Percentiles rank a stretch among this genome's conserved stretches.
These are phyloP conservation scores for Urophycis tenuis DNA, from an alignment of 2,797 vertebrate species.

Conservation along the genomic window DNA sequence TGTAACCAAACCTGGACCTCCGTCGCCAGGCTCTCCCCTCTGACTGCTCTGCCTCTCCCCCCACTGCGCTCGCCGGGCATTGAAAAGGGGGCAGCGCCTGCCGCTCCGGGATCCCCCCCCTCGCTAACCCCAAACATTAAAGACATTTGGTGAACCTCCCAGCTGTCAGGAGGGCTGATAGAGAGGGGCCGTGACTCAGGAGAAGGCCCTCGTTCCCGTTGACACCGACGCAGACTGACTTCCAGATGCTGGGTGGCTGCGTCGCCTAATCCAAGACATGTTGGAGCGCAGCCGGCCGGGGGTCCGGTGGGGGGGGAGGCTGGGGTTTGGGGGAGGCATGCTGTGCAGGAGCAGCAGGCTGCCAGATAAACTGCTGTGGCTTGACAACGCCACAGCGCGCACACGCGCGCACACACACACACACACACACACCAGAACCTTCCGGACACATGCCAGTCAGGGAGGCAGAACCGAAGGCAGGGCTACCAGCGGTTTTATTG, in stretches of 20 bases:
- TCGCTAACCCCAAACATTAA: constrained; percentile 62
- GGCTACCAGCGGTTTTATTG: neutral
- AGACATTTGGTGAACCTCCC: constrained; percentile 51
- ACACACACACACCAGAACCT: neutral
- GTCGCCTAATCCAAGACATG: constrained; percentile 58
- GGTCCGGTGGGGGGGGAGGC: constrained; percentile 18
- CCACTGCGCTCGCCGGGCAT: constrained; percentile 21
- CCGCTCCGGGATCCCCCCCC: constrained; percentile 50
- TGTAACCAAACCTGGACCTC: constrained; percentile 58
- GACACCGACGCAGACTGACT: constrained; percentile 54
- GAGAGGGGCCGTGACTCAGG: constrained; percentile 56
- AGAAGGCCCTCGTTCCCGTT: constrained; percentile 52
- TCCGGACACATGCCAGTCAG: neutral
- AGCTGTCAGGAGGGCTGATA: constrained; percentile 59
- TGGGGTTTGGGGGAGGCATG: constrained; percentile 46
- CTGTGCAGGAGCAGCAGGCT: constrained; percentile 35
- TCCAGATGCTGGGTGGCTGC: constrained; percentile 64
- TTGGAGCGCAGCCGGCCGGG: constrained; percentile 15
- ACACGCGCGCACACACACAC: too few species aligned
- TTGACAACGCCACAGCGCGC: neutral
- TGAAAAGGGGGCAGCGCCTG: constrained; percentile 35
- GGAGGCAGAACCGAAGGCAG: neutral
- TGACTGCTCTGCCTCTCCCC: constrained; percentile 19
- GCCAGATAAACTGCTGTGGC: neutral
- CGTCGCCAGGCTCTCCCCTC: constrained; percentile 36